Evolutionary conservation across 2,888 invertebrate genomes (phyloP).

Genomic region (Hemistola chrysoprasaria): DNA sequence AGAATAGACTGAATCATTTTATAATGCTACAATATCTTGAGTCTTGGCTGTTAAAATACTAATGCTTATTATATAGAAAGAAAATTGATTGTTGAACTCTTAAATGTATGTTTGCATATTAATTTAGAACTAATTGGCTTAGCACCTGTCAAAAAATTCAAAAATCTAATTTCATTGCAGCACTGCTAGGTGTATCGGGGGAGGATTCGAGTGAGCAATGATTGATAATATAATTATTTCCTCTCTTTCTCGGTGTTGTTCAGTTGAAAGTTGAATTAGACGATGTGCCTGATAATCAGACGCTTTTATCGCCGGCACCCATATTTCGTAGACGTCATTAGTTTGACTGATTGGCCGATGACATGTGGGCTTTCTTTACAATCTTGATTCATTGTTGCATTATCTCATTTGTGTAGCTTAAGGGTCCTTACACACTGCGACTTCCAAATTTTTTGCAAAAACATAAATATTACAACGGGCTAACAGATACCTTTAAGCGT

Average conservation of each 20-base stretch:
- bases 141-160: slow-evolving; percentile 9
- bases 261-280: neutral
- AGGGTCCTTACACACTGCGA: too few relatives aligned
- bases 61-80: too few relatives aligned
- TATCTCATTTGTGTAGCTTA: too few relatives aligned
- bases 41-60: too few relatives aligned
- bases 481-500: too few relatives aligned
- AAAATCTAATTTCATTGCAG: slow-evolving; percentile 19
- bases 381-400: slow-evolving; percentile 1
- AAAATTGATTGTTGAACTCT: too few relatives aligned
- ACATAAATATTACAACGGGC: too few relatives aligned
- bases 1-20: too few relatives aligned
- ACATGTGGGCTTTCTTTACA: neutral
- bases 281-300: neutral
- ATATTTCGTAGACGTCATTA: neutral
- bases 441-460: too few relatives aligned
- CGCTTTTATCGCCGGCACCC: too few relatives aligned
- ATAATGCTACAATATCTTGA: too few relatives aligned
- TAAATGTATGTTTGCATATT: neutral
- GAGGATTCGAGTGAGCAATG: slow-evolving; percentile 25
- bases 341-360: neutral
- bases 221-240: slow-evolving; percentile 17
- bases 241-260: slow-evolving; percentile 21
- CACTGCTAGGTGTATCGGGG: slow-evolving; percentile 22
- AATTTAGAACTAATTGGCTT: neutral